Evolutionary conservation across 1,140 invertebrate species (phyloP).

Genomic region (Heliconius himera): DNA sequence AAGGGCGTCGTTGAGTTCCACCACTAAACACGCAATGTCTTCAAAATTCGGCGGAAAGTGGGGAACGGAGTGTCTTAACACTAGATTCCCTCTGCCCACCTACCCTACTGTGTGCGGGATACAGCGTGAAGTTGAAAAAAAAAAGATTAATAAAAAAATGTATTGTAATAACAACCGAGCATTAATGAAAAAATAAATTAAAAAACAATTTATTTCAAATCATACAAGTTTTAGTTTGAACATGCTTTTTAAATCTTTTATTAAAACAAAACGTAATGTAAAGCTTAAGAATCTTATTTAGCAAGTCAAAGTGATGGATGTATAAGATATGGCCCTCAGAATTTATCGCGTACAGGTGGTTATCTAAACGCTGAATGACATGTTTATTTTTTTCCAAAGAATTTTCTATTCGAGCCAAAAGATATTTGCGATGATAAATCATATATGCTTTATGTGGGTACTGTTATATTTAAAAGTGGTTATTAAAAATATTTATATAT

Average conservation of each 20-base stretch:
- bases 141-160: too few relatives aligned
- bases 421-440: constrained; percentile 31
- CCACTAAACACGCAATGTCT: too few relatives aligned
- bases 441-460: constrained; percentile 22
- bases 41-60: too few relatives aligned
- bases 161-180: too few relatives aligned
- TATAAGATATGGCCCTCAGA: constrained; percentile 36
- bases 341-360: constrained; percentile 51
- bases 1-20: too few relatives aligned
- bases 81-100: too few relatives aligned
- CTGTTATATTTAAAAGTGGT: background rate
- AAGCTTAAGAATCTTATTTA: constrained; percentile 14
- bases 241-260: background rate
- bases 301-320: constrained; percentile 47
- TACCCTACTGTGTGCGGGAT: too few relatives aligned
- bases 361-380: constrained; percentile 27
- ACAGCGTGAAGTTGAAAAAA: too few relatives aligned
- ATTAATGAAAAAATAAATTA: background rate
- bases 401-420: constrained; percentile 32
- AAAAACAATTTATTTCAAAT: background rate
- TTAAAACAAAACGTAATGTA: constrained; percentile 15
- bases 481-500: background rate
- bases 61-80: too few relatives aligned
- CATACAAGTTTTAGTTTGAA: background rate
- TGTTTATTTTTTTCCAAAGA: constrained; percentile 41